These are phyloP conservation scores for Piscicola geometra DNA, from an alignment of 2,888 invertebrate genomes.

Conservation along the genomic window DNA sequence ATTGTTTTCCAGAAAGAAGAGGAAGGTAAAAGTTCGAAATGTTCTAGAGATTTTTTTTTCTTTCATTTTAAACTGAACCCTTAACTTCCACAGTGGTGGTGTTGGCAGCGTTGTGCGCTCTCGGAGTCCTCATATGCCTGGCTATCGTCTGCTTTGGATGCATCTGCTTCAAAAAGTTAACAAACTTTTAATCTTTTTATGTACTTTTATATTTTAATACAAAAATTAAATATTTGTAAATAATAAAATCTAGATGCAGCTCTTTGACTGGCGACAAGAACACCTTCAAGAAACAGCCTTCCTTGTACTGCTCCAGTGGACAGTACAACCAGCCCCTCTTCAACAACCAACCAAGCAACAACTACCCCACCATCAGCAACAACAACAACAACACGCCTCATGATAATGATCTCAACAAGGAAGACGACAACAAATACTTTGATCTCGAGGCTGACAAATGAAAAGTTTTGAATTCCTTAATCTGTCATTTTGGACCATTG, in stretches of 20 bases:
- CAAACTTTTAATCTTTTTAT: background rate
- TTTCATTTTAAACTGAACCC: no score
- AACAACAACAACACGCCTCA: background rate
- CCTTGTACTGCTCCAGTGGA: background rate
- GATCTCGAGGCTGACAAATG: constrained; percentile 16
- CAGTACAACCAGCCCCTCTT: background rate
- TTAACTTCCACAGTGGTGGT: background rate
- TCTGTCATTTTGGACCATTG: no score
- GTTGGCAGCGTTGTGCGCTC: constrained; percentile 8
- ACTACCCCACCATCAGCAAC: constrained; percentile 4
- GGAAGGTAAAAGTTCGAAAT: background rate
- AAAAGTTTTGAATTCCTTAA: no score
- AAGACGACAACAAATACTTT: constrained; percentile 22
- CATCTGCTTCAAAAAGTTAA: constrained; percentile 8
- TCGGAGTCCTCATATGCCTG: background rate
- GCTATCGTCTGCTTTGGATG: constrained; percentile 11
- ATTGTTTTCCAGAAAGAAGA: background rate
- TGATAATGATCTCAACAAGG: background rate
- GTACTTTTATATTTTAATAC: background rate
- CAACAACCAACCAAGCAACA: background rate
- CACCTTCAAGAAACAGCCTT: background rate
- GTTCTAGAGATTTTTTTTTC: no score
- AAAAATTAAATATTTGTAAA: background rate
- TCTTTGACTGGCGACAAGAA: background rate
- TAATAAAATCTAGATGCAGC: background rate